phyloP scores from a whole-genome alignment of 2,797 vertebrate genomes.

The Xenops minutus region DNA sequence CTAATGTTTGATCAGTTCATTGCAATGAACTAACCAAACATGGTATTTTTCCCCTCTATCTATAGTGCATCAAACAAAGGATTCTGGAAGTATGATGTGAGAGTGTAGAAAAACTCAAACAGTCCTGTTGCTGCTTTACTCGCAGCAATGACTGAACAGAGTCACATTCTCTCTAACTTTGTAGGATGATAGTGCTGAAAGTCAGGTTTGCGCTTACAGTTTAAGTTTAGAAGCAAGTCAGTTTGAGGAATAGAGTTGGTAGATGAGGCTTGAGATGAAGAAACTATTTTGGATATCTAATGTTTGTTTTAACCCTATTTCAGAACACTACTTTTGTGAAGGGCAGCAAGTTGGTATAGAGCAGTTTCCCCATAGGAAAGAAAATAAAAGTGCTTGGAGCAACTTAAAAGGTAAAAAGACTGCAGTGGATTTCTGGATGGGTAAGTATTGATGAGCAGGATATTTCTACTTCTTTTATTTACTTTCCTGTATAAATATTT shows the following conservation, averaged over 20 bases:
- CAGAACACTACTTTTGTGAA: conserved; percentile 15
- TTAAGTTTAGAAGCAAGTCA: not conserved
- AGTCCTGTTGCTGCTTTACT: not conserved
- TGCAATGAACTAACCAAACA: not conserved
- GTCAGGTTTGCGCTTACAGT: not conserved
- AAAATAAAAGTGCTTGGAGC: conserved; percentile 21
- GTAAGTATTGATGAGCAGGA: conserved; percentile 53
- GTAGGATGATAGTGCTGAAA: not conserved
- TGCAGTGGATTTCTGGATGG: conserved; percentile 69
- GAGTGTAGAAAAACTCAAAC: not conserved
- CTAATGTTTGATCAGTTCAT: not conserved
- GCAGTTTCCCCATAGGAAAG: not conserved
- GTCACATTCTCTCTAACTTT: not conserved
- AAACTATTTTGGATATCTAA: not conserved
- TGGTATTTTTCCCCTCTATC: not conserved
- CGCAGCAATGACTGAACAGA: not conserved
- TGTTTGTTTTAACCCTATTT: conserved; percentile 27
- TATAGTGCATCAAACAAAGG: not conserved
- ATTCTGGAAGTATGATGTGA: not conserved
- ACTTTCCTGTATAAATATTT: not conserved
- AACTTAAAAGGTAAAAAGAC: conserved; percentile 55
- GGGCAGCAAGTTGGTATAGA: not conserved
- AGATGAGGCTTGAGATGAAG: not conserved
- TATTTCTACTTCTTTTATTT: not conserved
- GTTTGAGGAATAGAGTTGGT: not conserved